Conservation (phyloP, 2,797 vertebrate genomes). For the Gymnoscopelus microlampas region DNA sequence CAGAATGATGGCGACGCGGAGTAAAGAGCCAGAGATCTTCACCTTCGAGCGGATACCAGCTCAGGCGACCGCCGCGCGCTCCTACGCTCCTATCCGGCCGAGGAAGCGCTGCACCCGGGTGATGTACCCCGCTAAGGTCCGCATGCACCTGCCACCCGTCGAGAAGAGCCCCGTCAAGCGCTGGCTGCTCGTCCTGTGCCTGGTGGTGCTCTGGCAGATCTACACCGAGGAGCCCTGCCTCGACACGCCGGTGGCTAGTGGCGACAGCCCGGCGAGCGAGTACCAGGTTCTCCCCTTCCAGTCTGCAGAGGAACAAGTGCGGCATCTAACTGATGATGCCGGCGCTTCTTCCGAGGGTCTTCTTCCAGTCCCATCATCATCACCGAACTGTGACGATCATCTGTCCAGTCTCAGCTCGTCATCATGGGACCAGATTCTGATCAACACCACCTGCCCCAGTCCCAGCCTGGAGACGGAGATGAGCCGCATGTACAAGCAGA, state of each 20-base stretch:
- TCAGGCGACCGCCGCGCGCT: conserved; percentile 56
- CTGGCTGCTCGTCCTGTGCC: conserved; percentile 77
- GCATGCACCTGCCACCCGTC: conserved; percentile 81
- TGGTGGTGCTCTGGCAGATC: conserved; percentile 84
- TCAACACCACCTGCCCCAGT: conserved; percentile 41
- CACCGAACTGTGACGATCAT: background rate
- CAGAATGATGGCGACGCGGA: conserved; percentile 57
- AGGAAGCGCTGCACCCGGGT: conserved; percentile 78
- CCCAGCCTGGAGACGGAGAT: conserved; percentile 30
- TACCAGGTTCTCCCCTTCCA: conserved; percentile 67
- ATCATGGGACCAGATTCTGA: conserved; percentile 25
- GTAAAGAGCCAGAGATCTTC: conserved; percentile 82
- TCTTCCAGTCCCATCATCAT: background rate
- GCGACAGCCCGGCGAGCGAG: conserved; percentile 37
- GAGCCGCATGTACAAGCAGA: conserved; percentile 57
- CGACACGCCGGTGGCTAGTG: conserved; percentile 38
- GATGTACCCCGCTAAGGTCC: conserved; percentile 82
- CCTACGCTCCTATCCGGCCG: conserved; percentile 63
- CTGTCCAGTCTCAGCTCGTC: background rate
- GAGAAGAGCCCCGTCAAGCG: conserved; percentile 81
- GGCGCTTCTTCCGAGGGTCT: conserved; percentile 20
- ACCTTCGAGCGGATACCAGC: conserved; percentile 79
- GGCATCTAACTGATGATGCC: conserved; percentile 32
- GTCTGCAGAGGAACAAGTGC: conserved; percentile 64
- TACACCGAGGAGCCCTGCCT: conserved; percentile 78